Evolutionary conservation across 2,888 invertebrate genomes (phyloP), one percentile per base, ranked within the genome.

Genomic region (Drosophila nr. perissopoda): DNA sequence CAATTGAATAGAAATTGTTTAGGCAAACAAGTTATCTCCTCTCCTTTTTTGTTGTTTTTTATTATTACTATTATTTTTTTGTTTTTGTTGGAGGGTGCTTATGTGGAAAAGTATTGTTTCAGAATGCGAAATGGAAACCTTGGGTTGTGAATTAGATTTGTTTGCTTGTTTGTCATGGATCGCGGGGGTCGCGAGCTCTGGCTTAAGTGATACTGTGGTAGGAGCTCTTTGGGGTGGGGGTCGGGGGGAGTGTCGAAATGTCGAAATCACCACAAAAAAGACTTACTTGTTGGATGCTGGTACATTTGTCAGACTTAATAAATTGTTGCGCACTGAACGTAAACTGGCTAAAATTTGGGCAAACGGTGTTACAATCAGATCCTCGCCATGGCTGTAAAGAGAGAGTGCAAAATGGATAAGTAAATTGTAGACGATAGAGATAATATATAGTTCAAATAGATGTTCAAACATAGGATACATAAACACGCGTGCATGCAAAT

Each of bases 351-450:
- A 96, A 94, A 99, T 98, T 95, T 99, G 99, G 94, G 99, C 99
- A 95, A 99, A 99, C 91, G 99, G 99, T 91, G 99, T 99, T 93
- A 99, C 99, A 93, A 99, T 99, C 94, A 99, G 96, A 94, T 99
- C 99, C 95, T 99, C 99, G 93, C 99, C 99, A 95, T 99, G 99
- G 94, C 93, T 93, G 84, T 57, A 89, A 89, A 36, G 27, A 70
- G 13, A 52, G 7, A 64, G 4, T 42, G 7, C 42, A 6, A n/a
- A 53, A 53, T 38, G 2, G 25, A 52, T 66, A 29, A 21, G 45
- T 48, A 33, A 18, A 1, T 40, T 40, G 31, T 1, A 6, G 11
- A 38, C 13, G 3, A 21, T 16, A 25, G 13, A 25, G 2, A 16
- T 36, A 33, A 16, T 58, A 13, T 18, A 29, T 57, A 38, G 21